Base-by-base conservation (phyloP, 2,797 vertebrate genomes). In the Perodicticus potto region DNA sequence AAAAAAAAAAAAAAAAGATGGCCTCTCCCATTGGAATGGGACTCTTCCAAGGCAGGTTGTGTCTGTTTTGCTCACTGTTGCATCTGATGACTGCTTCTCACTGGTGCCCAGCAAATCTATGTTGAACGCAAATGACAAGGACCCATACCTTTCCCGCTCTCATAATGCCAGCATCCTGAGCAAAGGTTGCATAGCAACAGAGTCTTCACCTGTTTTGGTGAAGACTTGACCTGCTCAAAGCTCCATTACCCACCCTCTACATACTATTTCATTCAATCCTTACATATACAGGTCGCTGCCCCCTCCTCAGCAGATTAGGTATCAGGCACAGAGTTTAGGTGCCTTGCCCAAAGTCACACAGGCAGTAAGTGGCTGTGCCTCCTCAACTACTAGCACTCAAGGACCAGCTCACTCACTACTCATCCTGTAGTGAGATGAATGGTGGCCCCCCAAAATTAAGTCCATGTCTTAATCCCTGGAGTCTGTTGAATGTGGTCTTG, bases 1-100 rank as follows among this genome's bases (percentile, higher is more conserved):
- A n/a, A n/a, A n/a, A n/a, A n/a, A n/a, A n/a, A n/a, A n/a, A n/a
- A n/a, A n/a, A n/a, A n/a, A n/a, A n/a, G n/a, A n/a, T n/a, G n/a
- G n/a, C n/a, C n/a, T n/a, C n/a, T n/a, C n/a, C n/a, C n/a, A n/a
- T 14, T 63, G 55, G 55, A 70, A 73, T 3, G 2, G 10, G 63
- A 45, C 63, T 61, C 67, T 32, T 40, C 7, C 34, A 70, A 27
- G 53, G 76, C 0, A 16, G 43, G 59, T 25, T 37, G 22, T 65
- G 34, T 63, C 74, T 34, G 69, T 37, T 81, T 61, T 34, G 63
- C 19, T 86, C 25, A 22, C n/a, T 49, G 37, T 34, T 17, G 10
- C n/a, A 17, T 20, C 67, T 7, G 1, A 0, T 7, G 25, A n/a
- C 14, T 13, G 27, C 7, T 17, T 8, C 37, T 85, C n/a, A 3